Conservation (phyloP, 2,797 vertebrate genomes). For the Threskiornis aethiopicus region DNA sequence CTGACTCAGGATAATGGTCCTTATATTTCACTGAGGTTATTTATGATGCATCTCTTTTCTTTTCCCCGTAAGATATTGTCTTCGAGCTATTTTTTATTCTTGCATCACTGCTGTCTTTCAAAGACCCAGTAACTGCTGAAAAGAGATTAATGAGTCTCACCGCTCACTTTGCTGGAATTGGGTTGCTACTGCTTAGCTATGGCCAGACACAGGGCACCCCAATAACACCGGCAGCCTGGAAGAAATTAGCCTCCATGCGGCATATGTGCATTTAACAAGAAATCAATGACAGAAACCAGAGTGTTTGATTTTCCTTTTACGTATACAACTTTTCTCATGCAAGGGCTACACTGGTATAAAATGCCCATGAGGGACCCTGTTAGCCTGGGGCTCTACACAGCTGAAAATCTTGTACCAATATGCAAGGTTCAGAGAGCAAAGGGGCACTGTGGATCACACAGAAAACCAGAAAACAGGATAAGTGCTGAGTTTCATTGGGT, state of each 20-base stretch:
- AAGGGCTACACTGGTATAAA: neutral
- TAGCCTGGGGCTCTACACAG: neutral
- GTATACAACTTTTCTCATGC: neutral
- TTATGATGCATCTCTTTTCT: neutral
- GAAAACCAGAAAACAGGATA: neutral
- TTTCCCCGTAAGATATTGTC: neutral
- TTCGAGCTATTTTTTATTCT: slow-evolving; percentile 54
- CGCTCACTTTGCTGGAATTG: neutral
- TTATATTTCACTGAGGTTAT: neutral
- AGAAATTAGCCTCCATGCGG: neutral
- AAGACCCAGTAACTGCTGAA: slow-evolving; percentile 15
- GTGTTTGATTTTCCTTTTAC: neutral
- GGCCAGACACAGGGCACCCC: slow-evolving; percentile 30
- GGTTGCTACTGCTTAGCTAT: slow-evolving; percentile 42
- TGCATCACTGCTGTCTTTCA: slow-evolving; percentile 35
- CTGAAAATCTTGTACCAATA: slow-evolving; percentile 10
- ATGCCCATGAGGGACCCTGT: neutral
- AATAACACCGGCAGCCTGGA: neutral
- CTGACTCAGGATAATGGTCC: neutral
- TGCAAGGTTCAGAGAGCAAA: neutral
- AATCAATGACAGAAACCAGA: neutral
- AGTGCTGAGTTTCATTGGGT: neutral
- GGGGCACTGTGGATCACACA: neutral
- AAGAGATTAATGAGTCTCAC: neutral
- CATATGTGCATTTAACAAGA: neutral